A percentile compares a stretch with the other conserved stretches of the same genome.
Evolutionary conservation across 2,888 invertebrate species (phyloP).

Genomic region (Heliconius erato): DNA sequence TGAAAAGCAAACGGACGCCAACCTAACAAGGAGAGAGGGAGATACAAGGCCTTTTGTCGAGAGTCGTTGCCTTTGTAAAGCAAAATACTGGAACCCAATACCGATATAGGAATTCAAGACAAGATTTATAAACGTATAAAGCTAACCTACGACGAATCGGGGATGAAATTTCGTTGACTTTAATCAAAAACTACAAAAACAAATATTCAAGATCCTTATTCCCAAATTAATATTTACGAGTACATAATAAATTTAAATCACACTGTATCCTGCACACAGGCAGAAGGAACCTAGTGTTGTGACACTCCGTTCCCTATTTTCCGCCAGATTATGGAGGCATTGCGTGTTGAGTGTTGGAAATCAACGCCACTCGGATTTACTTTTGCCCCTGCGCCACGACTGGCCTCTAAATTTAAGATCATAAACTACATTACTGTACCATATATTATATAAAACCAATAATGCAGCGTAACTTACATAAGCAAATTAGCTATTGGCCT

Average conservation of each 20-base stretch:
- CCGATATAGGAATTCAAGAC: not conserved
- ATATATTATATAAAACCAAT: not conserved
- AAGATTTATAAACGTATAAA: not conserved
- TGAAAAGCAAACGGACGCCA: not conserved
- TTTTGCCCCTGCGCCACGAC: too few species aligned
- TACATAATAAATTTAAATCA: not conserved
- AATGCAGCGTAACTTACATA: not conserved
- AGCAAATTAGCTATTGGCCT: not conserved
- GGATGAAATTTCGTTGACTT: too few species aligned
- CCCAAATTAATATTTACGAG: too few species aligned
- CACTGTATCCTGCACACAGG: too few species aligned
- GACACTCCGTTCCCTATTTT: too few species aligned
- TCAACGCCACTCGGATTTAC: too few species aligned
- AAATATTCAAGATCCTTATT: too few species aligned
- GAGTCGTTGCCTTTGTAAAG: not conserved
- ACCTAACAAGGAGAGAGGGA: not conserved
- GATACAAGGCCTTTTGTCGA: not conserved
- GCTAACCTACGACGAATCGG: not conserved
- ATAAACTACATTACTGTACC: not conserved
- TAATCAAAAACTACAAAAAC: too few species aligned
- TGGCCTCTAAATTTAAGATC: too few species aligned
- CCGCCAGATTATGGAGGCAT: too few species aligned
- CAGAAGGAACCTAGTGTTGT: too few species aligned
- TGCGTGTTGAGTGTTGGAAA: too few species aligned
- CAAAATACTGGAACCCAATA: not conserved